Evolutionary conservation across 2,113 vertebrate species (phyloP), one percentile per base, ranked within the genome.

Genomic region (Alexandromys fortis): DNA sequence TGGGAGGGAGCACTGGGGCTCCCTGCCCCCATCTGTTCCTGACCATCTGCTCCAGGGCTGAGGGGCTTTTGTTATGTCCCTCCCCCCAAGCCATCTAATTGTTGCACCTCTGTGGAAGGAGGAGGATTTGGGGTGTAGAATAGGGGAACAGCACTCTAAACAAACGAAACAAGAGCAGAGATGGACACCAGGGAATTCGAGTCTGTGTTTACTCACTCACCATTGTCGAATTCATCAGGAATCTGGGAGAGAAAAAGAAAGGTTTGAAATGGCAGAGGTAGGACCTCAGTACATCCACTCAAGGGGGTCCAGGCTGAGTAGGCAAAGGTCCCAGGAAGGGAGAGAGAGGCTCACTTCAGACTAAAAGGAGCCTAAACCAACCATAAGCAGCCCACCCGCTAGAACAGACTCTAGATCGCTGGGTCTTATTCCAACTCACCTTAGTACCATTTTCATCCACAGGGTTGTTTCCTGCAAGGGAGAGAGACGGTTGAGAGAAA

Each of bases 191-290:
- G 47, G 45, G 70, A 17, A 75, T 28, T 42, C 67, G 67, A 72
- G 73, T 67, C 42, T 47, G 47, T 12, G 58, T 7, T 24, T 67
- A 21, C 68, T 92, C 90, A 99, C 99, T 99, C 97, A 99, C 99
- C 99, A 67, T 97, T 98, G 98, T 99, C 99, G 83, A 99, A 99
- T 97, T 99, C 99, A 83, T 99, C 99, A 3, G 99, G 98, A 97
- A 99, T 99, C 99, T 99, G 97, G 47, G 72, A 89, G 92, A 87
- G 49, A 97, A 45, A 95, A 75, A 26, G 21, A 38, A 83, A 90
- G 9, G 67, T 92, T 94, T 93, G 35, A n/a, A 19, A 63, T 4
- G 47, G 77, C 72, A 96, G 47, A 33, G 73, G 49, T 38, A 83
- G 89, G 81, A 87, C 14, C 26, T 58, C 55, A 79, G 19, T 30